Evolutionary conservation across 2,888 invertebrate species (phyloP).

Genomic region (Pristionchus exspectatus): DNA sequence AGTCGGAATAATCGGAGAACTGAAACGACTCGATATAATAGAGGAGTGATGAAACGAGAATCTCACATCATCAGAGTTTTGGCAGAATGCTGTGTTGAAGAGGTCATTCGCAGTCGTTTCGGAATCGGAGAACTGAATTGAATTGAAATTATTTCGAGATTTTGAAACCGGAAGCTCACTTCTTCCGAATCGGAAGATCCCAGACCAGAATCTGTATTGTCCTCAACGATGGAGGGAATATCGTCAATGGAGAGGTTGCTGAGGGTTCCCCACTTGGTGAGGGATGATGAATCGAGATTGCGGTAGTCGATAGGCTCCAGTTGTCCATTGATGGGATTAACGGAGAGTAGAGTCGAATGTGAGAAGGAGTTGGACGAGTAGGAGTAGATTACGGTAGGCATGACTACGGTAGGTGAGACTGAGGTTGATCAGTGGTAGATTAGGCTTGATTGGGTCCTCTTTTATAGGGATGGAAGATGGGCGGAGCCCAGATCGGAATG

Average conservation of each 20-base stretch:
- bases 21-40: no score
- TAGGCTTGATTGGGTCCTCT: background rate
- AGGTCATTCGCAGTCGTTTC: no score
- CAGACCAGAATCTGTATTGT: background rate
- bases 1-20: no score
- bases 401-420: background rate
- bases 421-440: background rate
- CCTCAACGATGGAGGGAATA: background rate
- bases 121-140: background rate
- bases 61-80: no score
- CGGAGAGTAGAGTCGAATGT: background rate
- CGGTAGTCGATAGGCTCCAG: background rate
- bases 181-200: background rate
- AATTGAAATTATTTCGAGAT: background rate
- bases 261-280: conserved; percentile 1
- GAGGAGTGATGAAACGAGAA: no score
- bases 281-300: background rate
- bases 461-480: no score
- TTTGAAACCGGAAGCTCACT: background rate
- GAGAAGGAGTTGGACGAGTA: background rate
- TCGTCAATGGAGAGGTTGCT: background rate
- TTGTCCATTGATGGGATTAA: background rate
- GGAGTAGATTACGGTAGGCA: conserved; percentile 4
- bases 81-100: no score
- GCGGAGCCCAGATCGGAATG: no score